Conservation (phyloP, 1,140 invertebrate genomes). For the Papilio machaon region DNA sequence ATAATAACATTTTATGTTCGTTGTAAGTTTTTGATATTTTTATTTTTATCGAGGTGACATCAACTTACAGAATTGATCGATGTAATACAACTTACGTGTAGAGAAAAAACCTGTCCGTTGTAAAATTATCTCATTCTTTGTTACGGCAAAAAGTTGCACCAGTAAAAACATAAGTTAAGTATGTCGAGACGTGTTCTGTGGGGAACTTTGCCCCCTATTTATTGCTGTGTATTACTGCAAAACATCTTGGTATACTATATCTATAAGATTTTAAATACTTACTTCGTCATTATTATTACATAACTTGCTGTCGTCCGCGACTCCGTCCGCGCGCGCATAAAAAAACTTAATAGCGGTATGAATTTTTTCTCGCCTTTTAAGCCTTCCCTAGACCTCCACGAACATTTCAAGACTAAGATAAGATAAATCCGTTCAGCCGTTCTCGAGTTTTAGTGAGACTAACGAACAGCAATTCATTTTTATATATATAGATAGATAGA, state of each 20-base stretch:
- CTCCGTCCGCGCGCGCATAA: too few relatives aligned
- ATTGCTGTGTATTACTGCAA: neutral
- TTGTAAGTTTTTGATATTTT: neutral
- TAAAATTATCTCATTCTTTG: conserved; percentile 1
- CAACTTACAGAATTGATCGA: neutral
- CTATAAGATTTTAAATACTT: too few relatives aligned
- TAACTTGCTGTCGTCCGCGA: too few relatives aligned
- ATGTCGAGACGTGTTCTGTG: neutral
- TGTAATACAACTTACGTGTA: neutral
- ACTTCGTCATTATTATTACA: neutral
- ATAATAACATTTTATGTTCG: neutral
- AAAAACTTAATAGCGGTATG: too few relatives aligned
- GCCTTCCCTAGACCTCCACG: too few relatives aligned
- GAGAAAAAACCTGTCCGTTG: conserved; percentile 4
- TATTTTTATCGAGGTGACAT: neutral
- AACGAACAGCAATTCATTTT: too few relatives aligned
- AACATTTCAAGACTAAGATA: too few relatives aligned
- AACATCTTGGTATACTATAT: neutral
- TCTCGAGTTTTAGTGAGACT: too few relatives aligned
- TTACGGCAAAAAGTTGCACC: conserved; percentile 8
- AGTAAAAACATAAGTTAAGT: neutral
- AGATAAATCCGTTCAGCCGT: too few relatives aligned
- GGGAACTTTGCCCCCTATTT: conserved; percentile 9
- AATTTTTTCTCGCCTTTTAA: too few relatives aligned
- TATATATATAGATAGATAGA: too few relatives aligned